These are phyloP conservation scores for Apis laboriosa DNA, from an alignment of 1,140 invertebrate genomes.

Conservation along the genomic window DNA sequence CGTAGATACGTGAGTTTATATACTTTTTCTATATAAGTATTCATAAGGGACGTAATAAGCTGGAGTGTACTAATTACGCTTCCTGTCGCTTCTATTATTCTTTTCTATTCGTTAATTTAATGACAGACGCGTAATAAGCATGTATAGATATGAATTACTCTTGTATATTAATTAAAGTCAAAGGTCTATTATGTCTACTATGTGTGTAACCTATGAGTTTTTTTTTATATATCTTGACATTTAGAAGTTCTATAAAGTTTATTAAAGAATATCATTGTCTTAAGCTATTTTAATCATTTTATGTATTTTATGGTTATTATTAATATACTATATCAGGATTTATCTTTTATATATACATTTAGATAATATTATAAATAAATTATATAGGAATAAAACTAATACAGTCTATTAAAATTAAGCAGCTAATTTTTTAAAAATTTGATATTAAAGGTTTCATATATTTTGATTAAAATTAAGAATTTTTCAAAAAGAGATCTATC, in stretches of 20 bases:
- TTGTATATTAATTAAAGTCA: neutral
- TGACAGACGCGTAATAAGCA: neutral
- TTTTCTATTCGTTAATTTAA: neutral
- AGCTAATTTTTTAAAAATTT: too few relatives aligned
- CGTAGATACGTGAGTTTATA: too few relatives aligned
- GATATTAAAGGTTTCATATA: too few relatives aligned
- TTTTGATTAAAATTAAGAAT: too few relatives aligned
- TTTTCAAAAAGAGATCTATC: too few relatives aligned
- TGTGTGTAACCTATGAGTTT: neutral
- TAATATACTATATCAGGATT: neutral
- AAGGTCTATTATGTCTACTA: neutral
- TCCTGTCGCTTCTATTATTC: neutral
- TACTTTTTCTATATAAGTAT: too few relatives aligned
- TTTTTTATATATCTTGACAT: conserved; percentile 20
- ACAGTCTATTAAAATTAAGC: too few relatives aligned
- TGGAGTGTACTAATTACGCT: neutral
- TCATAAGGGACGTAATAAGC: neutral
- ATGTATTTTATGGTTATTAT: too few relatives aligned
- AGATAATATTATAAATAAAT: too few relatives aligned
- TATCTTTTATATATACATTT: too few relatives aligned
- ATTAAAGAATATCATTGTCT: neutral
- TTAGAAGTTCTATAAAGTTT: neutral
- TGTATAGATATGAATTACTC: neutral
- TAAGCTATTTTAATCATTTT: neutral
- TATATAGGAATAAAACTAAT: too few relatives aligned